These are phyloP conservation scores for Sebastes cheni DNA, from an alignment of 2,797 vertebrate species.

Conservation along the genomic window DNA sequence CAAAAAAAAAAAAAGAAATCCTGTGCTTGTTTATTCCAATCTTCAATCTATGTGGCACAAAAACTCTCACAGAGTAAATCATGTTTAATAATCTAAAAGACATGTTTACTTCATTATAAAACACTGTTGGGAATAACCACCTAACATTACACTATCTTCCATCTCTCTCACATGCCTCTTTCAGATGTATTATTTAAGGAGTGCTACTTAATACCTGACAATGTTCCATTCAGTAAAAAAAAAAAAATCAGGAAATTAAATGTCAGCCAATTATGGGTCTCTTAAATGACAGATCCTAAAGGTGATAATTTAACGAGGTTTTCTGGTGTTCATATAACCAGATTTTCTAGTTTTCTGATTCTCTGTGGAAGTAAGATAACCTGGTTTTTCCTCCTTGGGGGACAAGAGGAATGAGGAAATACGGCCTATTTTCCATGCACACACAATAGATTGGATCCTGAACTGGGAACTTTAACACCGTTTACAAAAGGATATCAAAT, in stretches of 20 bases:
- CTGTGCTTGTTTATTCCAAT: not conserved
- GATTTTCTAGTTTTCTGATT: conserved; percentile 47
- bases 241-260: not conserved
- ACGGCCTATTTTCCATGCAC: conserved; percentile 38
- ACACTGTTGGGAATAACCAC: not conserved
- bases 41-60: not conserved
- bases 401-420: conserved; percentile 41
- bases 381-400: conserved; percentile 38
- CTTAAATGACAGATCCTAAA: not conserved
- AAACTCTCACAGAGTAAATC: too few species aligned
- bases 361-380: conserved; percentile 50
- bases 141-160: not conserved
- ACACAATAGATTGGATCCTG: conserved; percentile 29
- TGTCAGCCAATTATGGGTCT: not conserved
- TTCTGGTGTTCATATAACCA: conserved; percentile 23
- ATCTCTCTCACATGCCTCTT: not conserved
- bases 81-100: not conserved
- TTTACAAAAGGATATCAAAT: conserved; percentile 33
- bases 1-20: too few species aligned
- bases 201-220: not conserved
- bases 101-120: not conserved
- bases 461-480: not conserved
- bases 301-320: conserved; percentile 5
- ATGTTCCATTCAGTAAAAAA: not conserved
- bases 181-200: conserved; percentile 17